phyloP scores from a whole-genome alignment of 1,140 invertebrate species.

The Mercenaria mercenaria region DNA sequence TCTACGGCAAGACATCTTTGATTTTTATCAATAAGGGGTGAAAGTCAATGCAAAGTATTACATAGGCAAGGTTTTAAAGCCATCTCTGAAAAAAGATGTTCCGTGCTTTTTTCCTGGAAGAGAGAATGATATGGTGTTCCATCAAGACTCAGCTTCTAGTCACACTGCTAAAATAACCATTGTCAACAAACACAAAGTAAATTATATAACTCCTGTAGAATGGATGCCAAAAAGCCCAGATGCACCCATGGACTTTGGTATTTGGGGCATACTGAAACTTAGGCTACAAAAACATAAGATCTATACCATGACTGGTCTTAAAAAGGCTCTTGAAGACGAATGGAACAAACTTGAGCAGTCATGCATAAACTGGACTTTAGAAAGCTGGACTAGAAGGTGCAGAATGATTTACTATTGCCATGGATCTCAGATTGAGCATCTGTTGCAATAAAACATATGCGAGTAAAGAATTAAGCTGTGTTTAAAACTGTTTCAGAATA shows the following conservation, averaged over 20 bases:
- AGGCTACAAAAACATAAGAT: constrained; percentile 25
- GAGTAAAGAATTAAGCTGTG: neutral
- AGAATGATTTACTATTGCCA: constrained; percentile 16
- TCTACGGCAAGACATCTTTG: neutral
- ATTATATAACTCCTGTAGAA: neutral
- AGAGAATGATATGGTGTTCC: neutral
- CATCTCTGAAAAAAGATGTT: neutral
- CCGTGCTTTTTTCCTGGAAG: neutral
- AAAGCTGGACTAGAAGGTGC: constrained; percentile 19
- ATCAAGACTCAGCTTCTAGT: constrained; percentile 11
- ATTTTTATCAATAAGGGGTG: neutral
- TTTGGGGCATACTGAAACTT: constrained; percentile 13
- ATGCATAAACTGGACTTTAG: constrained; percentile 30
- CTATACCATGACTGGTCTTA: neutral
- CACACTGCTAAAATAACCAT: constrained; percentile 27
- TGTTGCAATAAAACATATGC: constrained; percentile 8
- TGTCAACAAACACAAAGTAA: neutral
- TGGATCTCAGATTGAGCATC: neutral
- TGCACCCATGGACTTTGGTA: constrained; percentile 37
- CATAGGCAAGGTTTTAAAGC: neutral
- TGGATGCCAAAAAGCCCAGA: constrained; percentile 9
- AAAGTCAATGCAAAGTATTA: constrained; percentile 5
- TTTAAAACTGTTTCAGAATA: neutral
- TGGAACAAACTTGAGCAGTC: constrained; percentile 23
- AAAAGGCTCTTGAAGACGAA: constrained; percentile 31